phyloP scores from a whole-genome alignment of 2,113 vertebrate genomes.

The Daboia siamensis region DNA sequence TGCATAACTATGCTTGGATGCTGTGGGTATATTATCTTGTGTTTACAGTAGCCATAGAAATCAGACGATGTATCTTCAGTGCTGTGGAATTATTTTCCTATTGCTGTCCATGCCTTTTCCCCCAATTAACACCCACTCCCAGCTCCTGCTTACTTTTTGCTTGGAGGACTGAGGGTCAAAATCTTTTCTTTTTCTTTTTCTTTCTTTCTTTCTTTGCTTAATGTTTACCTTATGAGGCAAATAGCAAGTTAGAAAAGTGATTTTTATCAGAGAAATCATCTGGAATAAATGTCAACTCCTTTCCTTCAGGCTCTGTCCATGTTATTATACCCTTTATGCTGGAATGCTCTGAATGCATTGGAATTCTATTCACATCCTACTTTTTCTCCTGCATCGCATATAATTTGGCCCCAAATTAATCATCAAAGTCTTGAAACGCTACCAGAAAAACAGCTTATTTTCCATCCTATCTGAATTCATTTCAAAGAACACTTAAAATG shows the following conservation, averaged over 20 bases:
- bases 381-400: background rate
- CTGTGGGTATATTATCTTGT: background rate
- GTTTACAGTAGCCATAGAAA: background rate
- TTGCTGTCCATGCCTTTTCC: background rate
- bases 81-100: background rate
- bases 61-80: background rate
- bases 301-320: background rate
- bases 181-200: background rate
- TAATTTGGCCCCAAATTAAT: background rate
- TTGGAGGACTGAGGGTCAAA: background rate
- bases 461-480: background rate
- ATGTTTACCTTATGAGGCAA: background rate
- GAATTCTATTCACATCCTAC: background rate
- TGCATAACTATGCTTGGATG: background rate
- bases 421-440: background rate
- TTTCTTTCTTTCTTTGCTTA: background rate
- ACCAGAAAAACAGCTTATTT: background rate
- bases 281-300: background rate
- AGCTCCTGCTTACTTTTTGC: background rate
- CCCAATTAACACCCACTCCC: background rate
- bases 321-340: background rate
- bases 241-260: background rate
- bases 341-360: background rate
- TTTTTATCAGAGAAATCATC: background rate
- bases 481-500: background rate